phyloP scores from a whole-genome alignment of 2,888 invertebrate species.

The Lasioglossum marginatum region DNA sequence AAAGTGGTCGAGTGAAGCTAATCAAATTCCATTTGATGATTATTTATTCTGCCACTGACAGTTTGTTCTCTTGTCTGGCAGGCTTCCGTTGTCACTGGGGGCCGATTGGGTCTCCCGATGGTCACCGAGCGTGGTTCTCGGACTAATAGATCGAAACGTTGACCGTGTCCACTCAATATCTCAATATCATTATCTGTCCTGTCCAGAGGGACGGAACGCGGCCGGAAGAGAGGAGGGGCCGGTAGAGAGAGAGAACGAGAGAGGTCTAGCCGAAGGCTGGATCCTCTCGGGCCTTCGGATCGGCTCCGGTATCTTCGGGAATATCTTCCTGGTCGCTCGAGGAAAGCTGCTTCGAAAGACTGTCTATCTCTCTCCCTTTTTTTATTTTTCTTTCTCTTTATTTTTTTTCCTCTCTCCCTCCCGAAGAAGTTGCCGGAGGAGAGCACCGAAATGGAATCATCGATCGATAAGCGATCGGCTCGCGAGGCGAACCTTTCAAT shows the following conservation, averaged over 20 bases:
- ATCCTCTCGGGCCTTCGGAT: slow-evolving; percentile 64
- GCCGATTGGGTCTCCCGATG: slow-evolving; percentile 13
- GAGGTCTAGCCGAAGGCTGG: slow-evolving; percentile 23
- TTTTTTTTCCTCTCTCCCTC: slow-evolving; percentile 22
- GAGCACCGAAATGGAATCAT: slow-evolving; percentile 76
- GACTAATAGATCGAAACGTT: slow-evolving; percentile 73
- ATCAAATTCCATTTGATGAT: not conserved
- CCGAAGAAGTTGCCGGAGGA: slow-evolving; percentile 51
- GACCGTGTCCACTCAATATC: slow-evolving; percentile 74
- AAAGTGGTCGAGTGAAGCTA: not conserved
- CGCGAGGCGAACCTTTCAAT: slow-evolving; percentile 78
- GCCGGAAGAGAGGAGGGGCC: not conserved
- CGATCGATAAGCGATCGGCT: slow-evolving; percentile 78
- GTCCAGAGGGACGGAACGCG: slow-evolving; percentile 67
- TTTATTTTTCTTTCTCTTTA: not conserved
- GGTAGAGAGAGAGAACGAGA: not conserved
- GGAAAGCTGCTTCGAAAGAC: slow-evolving; percentile 56
- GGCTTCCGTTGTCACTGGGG: slow-evolving; percentile 3
- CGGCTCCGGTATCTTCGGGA: slow-evolving; percentile 65
- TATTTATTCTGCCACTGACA: slow-evolving; percentile 8
- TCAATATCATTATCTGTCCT: slow-evolving; percentile 77
- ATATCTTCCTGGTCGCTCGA: slow-evolving; percentile 68
- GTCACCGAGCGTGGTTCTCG: slow-evolving; percentile 53
- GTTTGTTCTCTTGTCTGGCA: not conserved
- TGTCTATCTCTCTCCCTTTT: slow-evolving; percentile 12